Evolutionary conservation across 92 coral and sea anemone genomes (phyloP).

Genomic region (Phenganax subtilis): DNA sequence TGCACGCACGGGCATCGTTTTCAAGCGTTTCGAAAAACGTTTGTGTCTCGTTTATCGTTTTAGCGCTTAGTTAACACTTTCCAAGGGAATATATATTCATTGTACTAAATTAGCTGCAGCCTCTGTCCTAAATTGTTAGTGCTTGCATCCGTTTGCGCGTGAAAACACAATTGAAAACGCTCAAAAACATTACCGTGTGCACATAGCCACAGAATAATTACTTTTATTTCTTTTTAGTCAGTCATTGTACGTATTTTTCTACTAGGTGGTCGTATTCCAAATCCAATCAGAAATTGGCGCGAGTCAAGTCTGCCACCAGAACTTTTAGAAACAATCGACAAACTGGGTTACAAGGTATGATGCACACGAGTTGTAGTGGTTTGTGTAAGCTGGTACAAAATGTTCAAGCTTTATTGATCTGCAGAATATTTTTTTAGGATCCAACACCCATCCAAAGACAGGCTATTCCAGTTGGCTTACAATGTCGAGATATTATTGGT

Average conservation of each 20-base stretch:
- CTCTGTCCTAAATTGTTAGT: no score
- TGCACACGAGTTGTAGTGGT: no score
- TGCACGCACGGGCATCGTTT: no score
- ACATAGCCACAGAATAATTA: neutral
- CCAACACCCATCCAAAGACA: conserved; percentile 99
- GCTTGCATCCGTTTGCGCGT: no score
- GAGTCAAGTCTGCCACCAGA: conserved; percentile 73
- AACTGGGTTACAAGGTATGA: conserved; percentile 71
- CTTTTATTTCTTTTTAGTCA: neutral
- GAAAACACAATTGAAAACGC: neutral
- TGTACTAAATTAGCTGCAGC: no score
- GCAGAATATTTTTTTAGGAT: conserved; percentile 50
- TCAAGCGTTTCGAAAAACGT: no score
- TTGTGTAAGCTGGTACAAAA: no score
- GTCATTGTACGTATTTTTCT: neutral
- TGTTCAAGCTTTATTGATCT: no score
- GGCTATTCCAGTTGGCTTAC: conserved; percentile 94
- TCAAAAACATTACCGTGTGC: neutral
- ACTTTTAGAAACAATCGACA: conserved; percentile 71
- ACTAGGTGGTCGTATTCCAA: conserved; percentile 87
- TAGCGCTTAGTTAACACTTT: no score
- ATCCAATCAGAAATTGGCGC: conserved; percentile 79
- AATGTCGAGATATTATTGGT: conserved; percentile 93
- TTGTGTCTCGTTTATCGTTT: no score
- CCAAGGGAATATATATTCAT: no score